These are phyloP conservation scores for Pseudoips prasinana DNA, from an alignment of 2,888 invertebrate genomes.

Conservation along the genomic window DNA sequence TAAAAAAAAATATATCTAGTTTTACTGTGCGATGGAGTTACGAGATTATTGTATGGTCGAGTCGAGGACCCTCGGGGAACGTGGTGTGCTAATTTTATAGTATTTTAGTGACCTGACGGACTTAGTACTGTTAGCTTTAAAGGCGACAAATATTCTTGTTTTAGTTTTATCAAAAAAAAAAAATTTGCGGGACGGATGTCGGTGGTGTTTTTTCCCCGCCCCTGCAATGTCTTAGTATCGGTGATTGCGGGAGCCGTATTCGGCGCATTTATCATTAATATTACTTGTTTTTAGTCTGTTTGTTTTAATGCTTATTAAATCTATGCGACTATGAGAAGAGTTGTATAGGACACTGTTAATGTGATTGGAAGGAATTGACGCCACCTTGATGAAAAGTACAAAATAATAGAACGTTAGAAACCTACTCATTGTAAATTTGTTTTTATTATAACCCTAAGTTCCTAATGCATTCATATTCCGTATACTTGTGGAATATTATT, in stretches of 20 bases:
- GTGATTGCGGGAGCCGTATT: constrained; percentile 45
- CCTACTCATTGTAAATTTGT: too few species aligned
- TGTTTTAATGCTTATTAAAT: constrained; percentile 15
- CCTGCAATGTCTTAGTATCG: constrained; percentile 31
- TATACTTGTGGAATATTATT: background rate
- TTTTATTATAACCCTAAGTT: too few species aligned
- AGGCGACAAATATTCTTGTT: constrained; percentile 8
- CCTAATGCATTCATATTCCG: too few species aligned
- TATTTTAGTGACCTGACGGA: constrained; percentile 28
- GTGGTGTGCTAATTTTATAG: constrained; percentile 7
- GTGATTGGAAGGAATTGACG: too few species aligned
- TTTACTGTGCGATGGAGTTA: constrained; percentile 48
- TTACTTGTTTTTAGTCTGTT: constrained; percentile 38
- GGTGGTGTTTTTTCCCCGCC: constrained; percentile 42
- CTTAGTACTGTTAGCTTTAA: constrained; percentile 24
- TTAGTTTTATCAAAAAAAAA: background rate
- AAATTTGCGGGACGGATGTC: background rate
- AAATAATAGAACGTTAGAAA: background rate
- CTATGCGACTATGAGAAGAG: constrained; percentile 1
- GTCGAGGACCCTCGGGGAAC: constrained; percentile 5
- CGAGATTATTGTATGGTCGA: constrained; percentile 45
- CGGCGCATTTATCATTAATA: constrained; percentile 45
- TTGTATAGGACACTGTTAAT: too few species aligned
- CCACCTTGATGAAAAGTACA: background rate
- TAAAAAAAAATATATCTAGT: constrained; percentile 67